phyloP scores from a whole-genome alignment of 2,797 vertebrate genomes.

The Neoniphon sammara region DNA sequence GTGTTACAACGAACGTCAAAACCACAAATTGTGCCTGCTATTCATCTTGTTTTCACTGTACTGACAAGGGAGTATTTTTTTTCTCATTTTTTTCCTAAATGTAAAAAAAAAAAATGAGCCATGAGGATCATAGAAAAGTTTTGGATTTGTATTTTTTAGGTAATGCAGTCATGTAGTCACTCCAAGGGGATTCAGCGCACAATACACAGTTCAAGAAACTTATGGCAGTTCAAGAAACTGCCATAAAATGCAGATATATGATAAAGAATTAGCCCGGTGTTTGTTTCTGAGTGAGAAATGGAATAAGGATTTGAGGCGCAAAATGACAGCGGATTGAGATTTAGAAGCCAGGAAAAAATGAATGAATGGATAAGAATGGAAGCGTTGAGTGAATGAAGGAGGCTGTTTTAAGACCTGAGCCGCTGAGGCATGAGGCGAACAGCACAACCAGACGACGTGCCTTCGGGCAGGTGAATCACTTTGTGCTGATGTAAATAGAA shows the following conservation, averaged over 20 bases:
- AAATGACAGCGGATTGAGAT: background rate
- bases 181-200: background rate
- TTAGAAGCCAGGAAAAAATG: background rate
- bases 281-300: background rate
- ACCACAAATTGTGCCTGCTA: too few relatives aligned
- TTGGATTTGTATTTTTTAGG: too few relatives aligned
- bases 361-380: background rate
- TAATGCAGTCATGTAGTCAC: too few relatives aligned
- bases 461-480: constrained; percentile 65
- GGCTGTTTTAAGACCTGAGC: constrained; percentile 41
- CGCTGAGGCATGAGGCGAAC: background rate
- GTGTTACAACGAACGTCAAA: too few relatives aligned
- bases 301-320: background rate
- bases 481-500: constrained; percentile 46
- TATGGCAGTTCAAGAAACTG: background rate
- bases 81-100: too few relatives aligned
- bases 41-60: too few relatives aligned
- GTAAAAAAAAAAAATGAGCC: too few relatives aligned
- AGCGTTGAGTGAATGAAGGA: constrained; percentile 24
- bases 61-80: too few relatives aligned
- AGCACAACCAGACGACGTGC: constrained; percentile 65
- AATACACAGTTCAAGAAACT: background rate
- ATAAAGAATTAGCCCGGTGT: background rate
- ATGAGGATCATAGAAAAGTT: too few relatives aligned
- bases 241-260: background rate